Evolutionary conservation across 2,888 invertebrate species (phyloP), one percentile per base, ranked within the genome.

Genomic region (Nemapogon koenigi): DNA sequence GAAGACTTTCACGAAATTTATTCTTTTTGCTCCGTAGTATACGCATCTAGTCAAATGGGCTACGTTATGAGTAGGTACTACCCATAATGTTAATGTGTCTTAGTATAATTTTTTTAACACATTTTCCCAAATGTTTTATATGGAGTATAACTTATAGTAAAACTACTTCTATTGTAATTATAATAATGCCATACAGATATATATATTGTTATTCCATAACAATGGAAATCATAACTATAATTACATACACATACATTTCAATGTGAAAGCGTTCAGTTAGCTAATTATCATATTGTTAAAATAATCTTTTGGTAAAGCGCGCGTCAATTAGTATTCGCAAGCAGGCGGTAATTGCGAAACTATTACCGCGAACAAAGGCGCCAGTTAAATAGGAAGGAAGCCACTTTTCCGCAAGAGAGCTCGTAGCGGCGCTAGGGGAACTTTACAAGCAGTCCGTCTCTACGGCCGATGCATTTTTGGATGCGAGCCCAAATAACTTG

Each of bases 381-480:
- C 35, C 25, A 55, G 52, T 55, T 56, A 38, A 41, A 44, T 45
- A 50, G 53, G 49, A 51, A 57, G 58, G 60, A 62, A 65, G 58
- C 57, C 55, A 57, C 57, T 52, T 57, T 56, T 54, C 58, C 55
- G 53, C 50, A 45, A 49, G 53, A 55, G 45, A 46, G 49, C 52
- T 16, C 37, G 19, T 19, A 26, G 37, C 25, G 37, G 38, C 28
- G 26, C 15, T 25, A 25, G 53, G 46, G 51, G 48, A 62, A 69
- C 59, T 67, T 69, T 50, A 53, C 55, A 58, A 54, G 53, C 55
- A 41, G 50, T 60, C 57, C 22, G 16, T 39, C 30, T 37, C 59
- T 60, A 44, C 50, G 57, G 59, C 59, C 70, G 70, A 63, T 78
- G 76, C 76, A 76, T 76, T 78, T 78, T 78, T 78, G 76, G 76